These are phyloP conservation scores for Hemicentrotus pulcherrimus DNA, from an alignment of 35 echinoderm and acorn worm genomes.

Conservation along the genomic window DNA sequence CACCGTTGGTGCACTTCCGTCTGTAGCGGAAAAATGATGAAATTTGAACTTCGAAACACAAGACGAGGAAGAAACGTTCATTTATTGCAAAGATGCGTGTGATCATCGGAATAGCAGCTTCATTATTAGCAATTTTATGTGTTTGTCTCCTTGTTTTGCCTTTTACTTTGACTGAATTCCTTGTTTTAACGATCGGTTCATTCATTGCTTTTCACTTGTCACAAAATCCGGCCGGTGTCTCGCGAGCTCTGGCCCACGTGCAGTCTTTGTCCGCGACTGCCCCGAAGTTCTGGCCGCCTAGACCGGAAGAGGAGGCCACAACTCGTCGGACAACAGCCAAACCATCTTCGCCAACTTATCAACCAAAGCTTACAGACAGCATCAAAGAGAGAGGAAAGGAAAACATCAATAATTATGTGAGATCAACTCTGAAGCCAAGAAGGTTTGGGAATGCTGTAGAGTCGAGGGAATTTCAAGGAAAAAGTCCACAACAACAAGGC, in stretches of 20 bases:
- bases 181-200: slow-evolving; percentile 4
- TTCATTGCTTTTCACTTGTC: slow-evolving; percentile 16
- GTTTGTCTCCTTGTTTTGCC: slow-evolving; percentile 17
- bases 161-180: slow-evolving; percentile 1
- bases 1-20: not conserved
- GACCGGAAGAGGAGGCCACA: not conserved
- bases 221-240: slow-evolving; percentile 14
- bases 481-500: not conserved
- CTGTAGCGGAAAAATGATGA: slow-evolving; percentile 4
- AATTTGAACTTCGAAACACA: not conserved
- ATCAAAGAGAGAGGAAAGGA: slow-evolving; percentile 34
- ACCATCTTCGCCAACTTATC: not conserved
- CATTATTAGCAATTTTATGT: not conserved
- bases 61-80: not conserved
- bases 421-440: slow-evolving; percentile 2
- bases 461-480: not conserved
- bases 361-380: not conserved
- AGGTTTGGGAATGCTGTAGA: not conserved
- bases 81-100: slow-evolving; percentile 7
- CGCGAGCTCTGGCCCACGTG: slow-evolving; percentile 29
- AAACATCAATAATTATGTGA: not conserved
- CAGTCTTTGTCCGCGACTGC: not conserved
- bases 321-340: not conserved
- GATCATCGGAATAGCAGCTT: not conserved
- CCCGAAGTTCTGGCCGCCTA: slow-evolving; percentile 12